Evolutionary conservation across 2,888 invertebrate species (phyloP).

Genomic region (Zeuzera pyrina): DNA sequence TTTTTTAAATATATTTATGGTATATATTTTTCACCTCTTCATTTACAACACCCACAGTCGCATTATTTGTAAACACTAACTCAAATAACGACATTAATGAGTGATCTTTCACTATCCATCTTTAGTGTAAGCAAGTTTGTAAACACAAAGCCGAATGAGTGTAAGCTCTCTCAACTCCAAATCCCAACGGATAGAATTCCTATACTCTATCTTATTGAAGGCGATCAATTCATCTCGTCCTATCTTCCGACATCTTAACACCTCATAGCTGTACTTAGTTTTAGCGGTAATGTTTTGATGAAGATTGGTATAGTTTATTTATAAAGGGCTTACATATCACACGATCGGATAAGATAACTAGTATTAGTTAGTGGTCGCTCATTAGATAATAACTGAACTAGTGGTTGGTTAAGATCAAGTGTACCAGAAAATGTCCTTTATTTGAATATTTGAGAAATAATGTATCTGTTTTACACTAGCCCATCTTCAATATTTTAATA

Average conservation of each 20-base stretch:
- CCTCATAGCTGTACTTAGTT: constrained; percentile 17
- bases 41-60: neutral
- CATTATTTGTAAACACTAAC: neutral
- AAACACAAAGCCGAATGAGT: constrained; percentile 31
- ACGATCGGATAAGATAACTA: too few relatives aligned
- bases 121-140: constrained; percentile 45
- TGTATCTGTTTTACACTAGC: too few relatives aligned
- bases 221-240: constrained; percentile 49
- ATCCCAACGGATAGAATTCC: constrained; percentile 48
- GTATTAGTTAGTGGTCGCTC: too few relatives aligned
- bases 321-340: too few relatives aligned
- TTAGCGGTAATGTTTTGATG: constrained; percentile 4
- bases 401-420: too few relatives aligned
- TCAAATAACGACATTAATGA: constrained; percentile 16
- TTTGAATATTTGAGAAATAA: too few relatives aligned
- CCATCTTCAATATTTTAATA: too few relatives aligned
- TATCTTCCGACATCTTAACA: constrained; percentile 43
- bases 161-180: constrained; percentile 21
- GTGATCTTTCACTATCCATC: constrained; percentile 46
- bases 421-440: too few relatives aligned
- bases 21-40: neutral
- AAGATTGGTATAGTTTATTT: too few relatives aligned
- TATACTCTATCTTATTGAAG: constrained; percentile 32
- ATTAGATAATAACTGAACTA: too few relatives aligned
- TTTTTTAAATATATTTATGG: neutral